Conservation (phyloP, 2,888 invertebrate species). For the Frankliniella fusca region DNA sequence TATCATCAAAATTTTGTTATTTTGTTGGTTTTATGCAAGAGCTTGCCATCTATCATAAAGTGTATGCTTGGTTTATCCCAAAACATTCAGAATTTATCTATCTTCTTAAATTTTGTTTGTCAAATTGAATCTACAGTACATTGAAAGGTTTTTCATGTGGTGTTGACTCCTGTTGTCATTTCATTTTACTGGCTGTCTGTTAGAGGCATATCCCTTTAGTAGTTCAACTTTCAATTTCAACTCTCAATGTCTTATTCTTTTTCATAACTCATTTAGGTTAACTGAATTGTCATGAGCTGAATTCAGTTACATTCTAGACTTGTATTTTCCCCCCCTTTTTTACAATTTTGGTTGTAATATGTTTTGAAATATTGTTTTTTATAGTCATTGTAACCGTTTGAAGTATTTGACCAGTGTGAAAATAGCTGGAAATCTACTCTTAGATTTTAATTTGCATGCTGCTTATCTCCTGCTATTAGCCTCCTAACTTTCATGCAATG, state of each 20-base stretch:
- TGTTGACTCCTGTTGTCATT: background rate
- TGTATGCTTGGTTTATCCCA: background rate
- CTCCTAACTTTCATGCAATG: slow-evolving; percentile 71
- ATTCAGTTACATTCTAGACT: background rate
- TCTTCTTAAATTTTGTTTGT: background rate
- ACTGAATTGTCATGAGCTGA: background rate
- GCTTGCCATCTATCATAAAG: background rate
- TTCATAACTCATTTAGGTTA: background rate
- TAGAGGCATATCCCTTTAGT: background rate
- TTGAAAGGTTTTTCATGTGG: background rate
- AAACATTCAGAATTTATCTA: background rate
- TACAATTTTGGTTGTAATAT: background rate
- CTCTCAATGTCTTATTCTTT: slow-evolving; percentile 27
- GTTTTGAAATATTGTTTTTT: background rate
- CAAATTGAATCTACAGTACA: background rate
- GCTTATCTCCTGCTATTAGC: slow-evolving; percentile 57
- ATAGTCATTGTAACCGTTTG: background rate
- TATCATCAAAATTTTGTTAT: background rate
- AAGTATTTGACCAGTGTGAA: too few species aligned
- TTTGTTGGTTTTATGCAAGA: too few species aligned
- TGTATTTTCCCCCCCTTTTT: background rate
- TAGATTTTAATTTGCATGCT: slow-evolving; percentile 46
- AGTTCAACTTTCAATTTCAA: slow-evolving; percentile 18
- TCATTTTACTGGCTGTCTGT: slow-evolving; percentile 30
- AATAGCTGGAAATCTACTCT: too few species aligned